These are phyloP conservation scores for Tipula helvola DNA, from an alignment of 2,888 invertebrate species.

Conservation along the genomic window DNA sequence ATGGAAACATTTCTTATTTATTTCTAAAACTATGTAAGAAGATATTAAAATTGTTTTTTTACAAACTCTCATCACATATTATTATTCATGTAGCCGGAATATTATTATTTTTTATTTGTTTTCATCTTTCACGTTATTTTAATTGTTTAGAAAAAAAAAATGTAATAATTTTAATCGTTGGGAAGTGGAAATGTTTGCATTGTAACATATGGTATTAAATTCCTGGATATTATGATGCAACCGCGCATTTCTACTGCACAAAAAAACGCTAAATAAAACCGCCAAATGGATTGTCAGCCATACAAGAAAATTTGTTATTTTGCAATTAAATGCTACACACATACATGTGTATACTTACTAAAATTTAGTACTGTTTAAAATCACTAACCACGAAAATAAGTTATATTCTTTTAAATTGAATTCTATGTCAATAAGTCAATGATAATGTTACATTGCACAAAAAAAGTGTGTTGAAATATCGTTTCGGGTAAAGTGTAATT, in stretches of 20 bases:
- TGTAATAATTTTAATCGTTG: background rate
- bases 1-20: background rate
- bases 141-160: background rate
- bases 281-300: background rate
- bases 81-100: background rate
- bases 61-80: background rate
- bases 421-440: slow-evolving; percentile 4
- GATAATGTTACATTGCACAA: background rate
- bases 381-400: background rate
- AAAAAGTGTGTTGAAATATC: background rate
- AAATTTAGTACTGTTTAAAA: background rate
- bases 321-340: background rate
- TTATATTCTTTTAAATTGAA: background rate
- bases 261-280: background rate
- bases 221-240: background rate
- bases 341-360: background rate
- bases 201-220: background rate
- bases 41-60: background rate
- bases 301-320: background rate
- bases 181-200: background rate
- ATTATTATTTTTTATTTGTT: background rate
- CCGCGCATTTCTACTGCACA: background rate
- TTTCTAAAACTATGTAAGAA: background rate
- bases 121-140: background rate
- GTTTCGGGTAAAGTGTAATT: background rate